Conservation (phyloP, 2,797 vertebrate species). For the Pangasius sanitwongsei region DNA sequence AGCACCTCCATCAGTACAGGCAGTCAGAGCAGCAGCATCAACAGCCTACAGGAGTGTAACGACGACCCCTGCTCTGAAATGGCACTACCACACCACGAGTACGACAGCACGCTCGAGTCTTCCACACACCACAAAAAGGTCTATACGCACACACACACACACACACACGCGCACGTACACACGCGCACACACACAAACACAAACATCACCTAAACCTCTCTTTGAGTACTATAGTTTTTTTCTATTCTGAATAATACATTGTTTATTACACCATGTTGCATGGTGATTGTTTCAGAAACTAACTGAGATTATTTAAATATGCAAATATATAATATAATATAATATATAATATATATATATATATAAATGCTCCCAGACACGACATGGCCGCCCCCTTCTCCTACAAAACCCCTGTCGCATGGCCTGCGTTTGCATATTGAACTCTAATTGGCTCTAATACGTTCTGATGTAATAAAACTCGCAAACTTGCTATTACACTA, state of each 20-base stretch:
- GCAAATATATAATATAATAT: not conserved
- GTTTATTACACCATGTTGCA: not conserved
- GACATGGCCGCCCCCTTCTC: not conserved
- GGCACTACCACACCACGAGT: conserved; percentile 83
- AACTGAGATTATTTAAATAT: not conserved
- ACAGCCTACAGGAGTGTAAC: conserved; percentile 96
- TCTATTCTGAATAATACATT: not conserved
- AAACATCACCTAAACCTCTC: not conserved
- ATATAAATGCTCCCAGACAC: not conserved
- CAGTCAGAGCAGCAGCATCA: conserved; percentile 97
- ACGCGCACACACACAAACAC: not conserved
- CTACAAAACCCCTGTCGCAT: not conserved
- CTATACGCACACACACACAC: not conserved
- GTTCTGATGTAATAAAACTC: not conserved
- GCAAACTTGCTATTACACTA: too few species aligned
- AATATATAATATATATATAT: too few species aligned
- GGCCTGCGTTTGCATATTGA: not conserved
- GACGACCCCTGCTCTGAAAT: conserved; percentile 91
- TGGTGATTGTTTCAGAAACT: not conserved
- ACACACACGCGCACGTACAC: not conserved
- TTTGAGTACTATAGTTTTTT: not conserved
- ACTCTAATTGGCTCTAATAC: not conserved
- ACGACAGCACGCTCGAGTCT: conserved; percentile 85
- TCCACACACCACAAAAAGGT: conserved; percentile 90
- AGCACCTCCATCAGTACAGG: conserved; percentile 95